Evolutionary conservation across 2,797 vertebrate species (phyloP), one percentile per base, ranked within the genome.

Genomic region (Microtus agrestis): DNA sequence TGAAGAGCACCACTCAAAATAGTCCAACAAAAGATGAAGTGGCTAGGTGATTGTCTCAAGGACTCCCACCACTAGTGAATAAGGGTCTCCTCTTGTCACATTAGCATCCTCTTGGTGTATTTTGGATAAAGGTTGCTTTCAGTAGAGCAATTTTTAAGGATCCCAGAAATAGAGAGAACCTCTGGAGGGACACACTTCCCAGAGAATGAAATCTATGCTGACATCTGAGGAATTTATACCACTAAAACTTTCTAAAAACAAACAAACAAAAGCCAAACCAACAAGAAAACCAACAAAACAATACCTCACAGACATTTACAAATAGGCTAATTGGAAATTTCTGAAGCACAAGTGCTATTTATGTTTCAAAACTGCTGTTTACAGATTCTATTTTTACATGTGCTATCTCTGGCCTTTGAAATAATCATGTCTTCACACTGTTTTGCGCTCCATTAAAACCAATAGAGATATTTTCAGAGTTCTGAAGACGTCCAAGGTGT

Each of bases 301-400:
- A 69, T 78, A 69, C 5, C 48, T 54, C 43, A 23, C 21, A 37
- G 46, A 63, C 11, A 76, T 81, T 88, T 79, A 87, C 89, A 48
- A 91, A 94, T 6, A 91, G 4, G 19, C 37, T 93, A 92, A 91
- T 59, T 91, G 9, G 37, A 96, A 93, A 87, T 54, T 73, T 79
- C 56, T 95, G 56, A 89, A 77, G 13, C 48, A 97, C 51, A 95
- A 95, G 94, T 95, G 76, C 63, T 96, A 65, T 80, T 92, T 95
- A 84, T 91, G 37, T 78, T 94, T 91, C 73, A 76, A 93, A 95
- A 95, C 74, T 13, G 56, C 31, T 87, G 65, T 59, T 81, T 91
- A 74, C 37, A 95, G 65, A 93, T 73, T 91, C 25, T 76, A 19
- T 89, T 94, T 87, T 85, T 69, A 89, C 69, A 40, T 85, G 84